These are phyloP conservation scores for Bemisia tabaci DNA, from an alignment of 1,140 invertebrate species.

Conservation along the genomic window DNA sequence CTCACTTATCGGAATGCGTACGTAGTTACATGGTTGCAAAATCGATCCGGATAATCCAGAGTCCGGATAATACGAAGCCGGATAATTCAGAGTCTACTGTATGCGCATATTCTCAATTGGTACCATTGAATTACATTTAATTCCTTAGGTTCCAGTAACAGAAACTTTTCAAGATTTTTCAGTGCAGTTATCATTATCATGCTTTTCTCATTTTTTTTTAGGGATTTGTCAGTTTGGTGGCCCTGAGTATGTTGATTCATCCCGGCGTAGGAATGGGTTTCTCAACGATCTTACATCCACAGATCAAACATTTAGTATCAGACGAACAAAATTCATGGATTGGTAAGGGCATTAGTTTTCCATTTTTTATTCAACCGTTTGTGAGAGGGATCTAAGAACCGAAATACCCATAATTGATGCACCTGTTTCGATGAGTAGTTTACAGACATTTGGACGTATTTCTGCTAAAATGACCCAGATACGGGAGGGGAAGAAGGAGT, in stretches of 20 bases:
- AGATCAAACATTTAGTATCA: neutral
- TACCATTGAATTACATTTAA: too few relatives aligned
- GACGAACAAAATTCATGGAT: neutral
- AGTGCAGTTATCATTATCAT: too few relatives aligned
- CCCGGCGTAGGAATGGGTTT: neutral
- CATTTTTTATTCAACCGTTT: neutral
- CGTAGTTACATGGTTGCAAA: too few relatives aligned
- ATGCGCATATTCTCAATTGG: too few relatives aligned
- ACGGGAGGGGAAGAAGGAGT: too few relatives aligned
- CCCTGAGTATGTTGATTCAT: neutral
- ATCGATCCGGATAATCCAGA: too few relatives aligned
- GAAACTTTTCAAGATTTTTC: too few relatives aligned
- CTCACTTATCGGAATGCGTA: too few relatives aligned
- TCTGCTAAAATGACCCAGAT: neutral
- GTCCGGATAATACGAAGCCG: too few relatives aligned
- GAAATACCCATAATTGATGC: neutral
- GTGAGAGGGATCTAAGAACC: neutral
- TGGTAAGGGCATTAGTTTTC: neutral
- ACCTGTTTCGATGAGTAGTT: neutral
- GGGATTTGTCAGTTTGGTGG: neutral
- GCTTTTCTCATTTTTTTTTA: too few relatives aligned
- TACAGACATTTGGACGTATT: neutral
- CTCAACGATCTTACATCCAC: neutral
- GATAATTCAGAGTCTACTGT: too few relatives aligned
- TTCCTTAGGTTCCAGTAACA: too few relatives aligned